Conservation (phyloP, 2,113 vertebrate species). For the Shinisaurus crocodilurus region DNA sequence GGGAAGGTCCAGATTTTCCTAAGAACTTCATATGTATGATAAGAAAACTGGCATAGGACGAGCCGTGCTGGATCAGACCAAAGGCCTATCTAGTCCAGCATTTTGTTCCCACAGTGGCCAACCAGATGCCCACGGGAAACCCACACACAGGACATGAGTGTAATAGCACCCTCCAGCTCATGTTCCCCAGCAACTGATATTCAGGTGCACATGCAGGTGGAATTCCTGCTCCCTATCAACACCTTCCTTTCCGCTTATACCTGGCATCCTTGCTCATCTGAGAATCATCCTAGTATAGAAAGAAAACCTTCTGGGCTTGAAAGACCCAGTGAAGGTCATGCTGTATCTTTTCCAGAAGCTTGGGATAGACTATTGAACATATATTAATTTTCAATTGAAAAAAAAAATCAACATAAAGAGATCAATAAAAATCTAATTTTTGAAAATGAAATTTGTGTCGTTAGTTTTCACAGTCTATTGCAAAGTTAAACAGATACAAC, state of each 20-base stretch:
- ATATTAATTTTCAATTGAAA: not conserved
- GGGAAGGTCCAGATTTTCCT: not conserved
- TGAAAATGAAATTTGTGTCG: not conserved
- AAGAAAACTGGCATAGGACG: not conserved
- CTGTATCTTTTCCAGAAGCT: not conserved
- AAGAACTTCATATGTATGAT: not conserved
- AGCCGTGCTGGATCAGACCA: not conserved
- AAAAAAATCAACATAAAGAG: not conserved
- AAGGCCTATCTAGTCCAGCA: not conserved
- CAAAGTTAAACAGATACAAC: not conserved
- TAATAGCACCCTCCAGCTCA: not conserved
- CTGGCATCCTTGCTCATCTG: not conserved
- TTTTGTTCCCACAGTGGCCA: not conserved
- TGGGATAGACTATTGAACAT: not conserved
- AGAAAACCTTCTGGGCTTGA: not conserved
- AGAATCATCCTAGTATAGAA: not conserved
- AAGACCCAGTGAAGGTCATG: not conserved
- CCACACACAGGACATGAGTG: not conserved
- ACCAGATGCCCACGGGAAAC: not conserved
- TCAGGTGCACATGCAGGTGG: not conserved
- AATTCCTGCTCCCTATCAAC: not conserved
- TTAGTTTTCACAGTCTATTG: not conserved
- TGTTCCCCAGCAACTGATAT: not conserved
- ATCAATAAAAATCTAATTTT: not conserved
- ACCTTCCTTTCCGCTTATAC: not conserved